phyloP scores from a whole-genome alignment of 1,140 invertebrate genomes.

The Drosophila pachea region DNA sequence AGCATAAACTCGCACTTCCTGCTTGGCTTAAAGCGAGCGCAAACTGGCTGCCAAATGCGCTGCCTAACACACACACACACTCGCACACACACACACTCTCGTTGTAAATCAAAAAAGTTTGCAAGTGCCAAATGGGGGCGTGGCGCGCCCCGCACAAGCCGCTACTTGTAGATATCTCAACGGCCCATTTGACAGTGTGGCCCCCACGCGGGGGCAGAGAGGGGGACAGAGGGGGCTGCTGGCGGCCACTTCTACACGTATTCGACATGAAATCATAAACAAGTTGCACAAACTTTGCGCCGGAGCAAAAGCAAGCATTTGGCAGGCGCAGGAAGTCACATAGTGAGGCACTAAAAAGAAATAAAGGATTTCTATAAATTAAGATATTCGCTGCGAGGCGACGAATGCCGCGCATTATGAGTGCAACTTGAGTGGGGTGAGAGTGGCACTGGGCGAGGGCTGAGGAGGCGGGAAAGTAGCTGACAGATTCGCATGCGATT shows the following conservation, averaged over 20 bases:
- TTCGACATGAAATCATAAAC: slow-evolving; percentile 75
- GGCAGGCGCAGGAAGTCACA: slow-evolving; percentile 63
- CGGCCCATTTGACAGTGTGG: slow-evolving; percentile 24
- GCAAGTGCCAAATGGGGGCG: slow-evolving; percentile 64
- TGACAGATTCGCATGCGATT: too few species aligned
- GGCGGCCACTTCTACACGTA: slow-evolving; percentile 61
- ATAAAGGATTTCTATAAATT: slow-evolving; percentile 63
- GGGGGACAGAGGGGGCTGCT: not conserved
- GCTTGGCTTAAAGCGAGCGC: slow-evolving; percentile 43
- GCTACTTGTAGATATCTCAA: slow-evolving; percentile 64
- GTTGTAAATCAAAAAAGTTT: slow-evolving; percentile 71
- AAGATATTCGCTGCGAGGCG: slow-evolving; percentile 55
- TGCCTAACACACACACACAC: slow-evolving; percentile 23
- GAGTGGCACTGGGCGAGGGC: not conserved
- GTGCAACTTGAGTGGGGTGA: not conserved
- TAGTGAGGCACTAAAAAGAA: slow-evolving; percentile 14
- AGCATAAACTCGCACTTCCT: slow-evolving; percentile 55
- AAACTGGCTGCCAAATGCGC: too few species aligned
- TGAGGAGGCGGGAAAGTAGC: too few species aligned
- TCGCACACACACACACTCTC: slow-evolving; percentile 32
- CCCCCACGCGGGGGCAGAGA: not conserved
- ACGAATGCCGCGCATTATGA: slow-evolving; percentile 27
- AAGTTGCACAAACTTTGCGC: slow-evolving; percentile 67
- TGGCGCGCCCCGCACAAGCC: slow-evolving; percentile 18
- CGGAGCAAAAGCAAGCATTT: slow-evolving; percentile 58